phyloP scores from a whole-genome alignment of 2,113 vertebrate species.

The Vombatus ursinus region DNA sequence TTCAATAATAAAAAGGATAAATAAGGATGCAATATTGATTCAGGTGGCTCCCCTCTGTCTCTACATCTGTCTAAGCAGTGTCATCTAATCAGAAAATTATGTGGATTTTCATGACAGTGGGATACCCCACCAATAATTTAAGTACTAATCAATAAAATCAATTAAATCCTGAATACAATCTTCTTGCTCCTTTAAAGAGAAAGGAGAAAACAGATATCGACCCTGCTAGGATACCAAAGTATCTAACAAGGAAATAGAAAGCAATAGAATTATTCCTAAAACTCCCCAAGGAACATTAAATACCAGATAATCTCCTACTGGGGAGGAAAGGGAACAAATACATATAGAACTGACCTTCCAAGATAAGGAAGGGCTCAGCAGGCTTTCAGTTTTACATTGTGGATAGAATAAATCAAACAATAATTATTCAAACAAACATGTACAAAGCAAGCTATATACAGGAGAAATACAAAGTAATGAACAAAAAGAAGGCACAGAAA shows the following conservation, averaged over 20 bases:
- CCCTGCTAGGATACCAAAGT: not conserved
- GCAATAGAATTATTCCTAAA: not conserved
- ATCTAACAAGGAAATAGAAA: not conserved
- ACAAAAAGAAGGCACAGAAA: no score
- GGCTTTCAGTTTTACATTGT: not conserved
- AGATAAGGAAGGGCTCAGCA: not conserved
- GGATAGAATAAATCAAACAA: not conserved
- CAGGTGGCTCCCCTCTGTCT: not conserved
- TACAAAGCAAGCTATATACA: no score
- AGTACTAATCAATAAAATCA: no score
- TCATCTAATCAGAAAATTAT: not conserved
- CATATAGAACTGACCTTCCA: not conserved
- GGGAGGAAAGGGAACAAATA: not conserved
- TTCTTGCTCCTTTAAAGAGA: no score
- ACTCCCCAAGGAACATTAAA: not conserved
- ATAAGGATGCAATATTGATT: not conserved
- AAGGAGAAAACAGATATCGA: not conserved
- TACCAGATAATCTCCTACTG: not conserved
- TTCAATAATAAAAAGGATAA: not conserved
- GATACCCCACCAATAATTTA: not conserved
- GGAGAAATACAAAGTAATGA: no score
- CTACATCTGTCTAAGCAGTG: not conserved
- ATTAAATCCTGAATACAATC: no score
- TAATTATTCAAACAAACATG: no score
- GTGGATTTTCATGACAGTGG: not conserved